phyloP scores from a whole-genome alignment of 1,140 invertebrate species.

The Mercenaria mercenaria region DNA sequence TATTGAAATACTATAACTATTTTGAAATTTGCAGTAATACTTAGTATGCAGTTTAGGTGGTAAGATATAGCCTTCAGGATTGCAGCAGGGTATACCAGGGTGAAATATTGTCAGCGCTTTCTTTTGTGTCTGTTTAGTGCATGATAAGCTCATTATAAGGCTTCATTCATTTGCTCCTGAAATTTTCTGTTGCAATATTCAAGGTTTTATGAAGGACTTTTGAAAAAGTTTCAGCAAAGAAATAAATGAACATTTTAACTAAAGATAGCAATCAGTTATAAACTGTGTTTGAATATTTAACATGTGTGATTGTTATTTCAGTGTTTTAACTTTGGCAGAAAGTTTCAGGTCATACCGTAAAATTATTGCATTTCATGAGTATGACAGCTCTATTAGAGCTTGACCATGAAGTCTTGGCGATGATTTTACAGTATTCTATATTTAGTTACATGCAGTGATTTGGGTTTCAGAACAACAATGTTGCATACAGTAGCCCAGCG shows the following conservation, averaged over 20 bases:
- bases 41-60: too few relatives aligned
- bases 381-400: too few relatives aligned
- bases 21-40: too few relatives aligned
- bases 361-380: neutral
- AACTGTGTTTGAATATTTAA: neutral
- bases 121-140: neutral
- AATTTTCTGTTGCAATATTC: constrained; percentile 44
- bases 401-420: neutral
- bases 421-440: constrained; percentile 16
- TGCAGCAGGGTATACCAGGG: neutral
- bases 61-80: too few relatives aligned
- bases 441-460: constrained; percentile 35
- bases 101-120: neutral
- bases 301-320: neutral
- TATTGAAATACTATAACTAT: too few relatives aligned
- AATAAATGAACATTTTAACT: too few relatives aligned
- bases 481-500: constrained; percentile 37
- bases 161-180: constrained; percentile 12
- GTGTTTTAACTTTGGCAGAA: constrained; percentile 16
- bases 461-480: constrained; percentile 63
- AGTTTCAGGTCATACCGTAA: constrained; percentile 8
- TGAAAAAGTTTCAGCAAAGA: too few relatives aligned
- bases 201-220: too few relatives aligned
- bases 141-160: neutral
- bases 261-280: too few relatives aligned